Evolutionary conservation across 2,113 vertebrate genomes (phyloP), one percentile per base, ranked within the genome.

Genomic region (Rhombomys opimus): DNA sequence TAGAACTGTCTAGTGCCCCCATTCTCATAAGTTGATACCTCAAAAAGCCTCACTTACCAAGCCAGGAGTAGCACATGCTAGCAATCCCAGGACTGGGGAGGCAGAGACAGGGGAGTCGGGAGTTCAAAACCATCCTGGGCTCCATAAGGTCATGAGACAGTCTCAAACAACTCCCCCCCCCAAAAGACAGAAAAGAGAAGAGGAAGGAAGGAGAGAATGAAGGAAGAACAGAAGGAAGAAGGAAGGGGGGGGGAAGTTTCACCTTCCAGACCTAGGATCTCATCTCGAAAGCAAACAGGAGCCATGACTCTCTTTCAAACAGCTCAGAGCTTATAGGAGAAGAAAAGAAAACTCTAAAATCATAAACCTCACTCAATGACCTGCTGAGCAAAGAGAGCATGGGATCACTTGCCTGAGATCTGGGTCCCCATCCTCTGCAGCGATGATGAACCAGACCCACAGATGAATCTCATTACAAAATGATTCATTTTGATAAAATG

Each of bases 1-100:
- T 52, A 88, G 35, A 78, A 30, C 12, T 7, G 63, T 93, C 97
- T 94, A 46, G 35, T 78, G 80, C 25, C 95, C 95, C 52, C 85
- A 1, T 90, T 90, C 80, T 72, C 87, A 80, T 50, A 81, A 25
- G 52, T 15, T 18, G 61, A 68, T 18, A 35, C 68, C 25, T 89
- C 12, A 0, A 22, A 52, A 87, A 93, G 68, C 8, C 67, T 50
- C 73, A 50, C 38, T 3, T 78, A 23, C 67, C 67, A 77, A 27
- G 27, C 73, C 63, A 18, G 38, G 68, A 23, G 27, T 50, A 41
- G 63, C 41, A 68, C 11, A 23, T 7, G 0, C 11, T 15, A 22
- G 22, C 14, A 78, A 78, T 52, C 46, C 52, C 77, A 80, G 77
- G 7, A 5, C 77, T 32, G 20, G 77, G 84, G 27, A 68, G 84